These are phyloP conservation scores for Siniperca undulata DNA, from an alignment of 2,797 vertebrate genomes.

Conservation along the genomic window DNA sequence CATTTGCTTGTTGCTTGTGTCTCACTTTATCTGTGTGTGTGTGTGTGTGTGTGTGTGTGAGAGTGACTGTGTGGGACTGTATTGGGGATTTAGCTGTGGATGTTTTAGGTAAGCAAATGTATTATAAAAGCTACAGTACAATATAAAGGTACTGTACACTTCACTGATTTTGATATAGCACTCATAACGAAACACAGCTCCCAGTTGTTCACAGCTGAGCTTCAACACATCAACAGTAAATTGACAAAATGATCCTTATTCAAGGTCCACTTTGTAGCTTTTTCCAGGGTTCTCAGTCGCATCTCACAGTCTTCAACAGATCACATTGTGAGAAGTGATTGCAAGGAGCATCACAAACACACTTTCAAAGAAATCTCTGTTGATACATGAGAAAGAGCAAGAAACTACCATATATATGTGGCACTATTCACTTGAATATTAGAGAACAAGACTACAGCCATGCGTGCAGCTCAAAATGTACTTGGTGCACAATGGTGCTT, in stretches of 20 bases:
- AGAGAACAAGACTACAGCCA: not conserved
- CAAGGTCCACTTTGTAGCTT: not conserved
- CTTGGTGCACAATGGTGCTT: not conserved
- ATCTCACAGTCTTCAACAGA: not conserved
- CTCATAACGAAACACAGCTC: not conserved
- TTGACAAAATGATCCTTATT: not conserved
- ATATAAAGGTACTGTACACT: not conserved
- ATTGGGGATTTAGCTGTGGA: not conserved
- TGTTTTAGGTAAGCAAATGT: slow-evolving; percentile 1
- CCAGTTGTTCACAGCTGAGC: not conserved
- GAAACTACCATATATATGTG: not conserved
- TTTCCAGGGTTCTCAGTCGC: not conserved
- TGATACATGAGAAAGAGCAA: not conserved
- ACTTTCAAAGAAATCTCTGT: not conserved
- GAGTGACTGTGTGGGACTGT: not conserved
- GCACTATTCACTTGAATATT: slow-evolving; percentile 1
- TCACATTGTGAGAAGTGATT: not conserved
- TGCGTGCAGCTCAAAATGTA: not conserved
- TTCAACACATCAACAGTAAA: slow-evolving; percentile 1
- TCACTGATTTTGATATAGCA: not conserved
- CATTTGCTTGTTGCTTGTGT: not conserved
- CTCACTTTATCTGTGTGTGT: not conserved
- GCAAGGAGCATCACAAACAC: not conserved
- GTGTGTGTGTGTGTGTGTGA: not conserved
- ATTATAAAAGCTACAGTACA: not conserved